These are phyloP conservation scores for Paramormyrops kingsleyae DNA, from an alignment of 2,113 vertebrate species.

Conservation along the genomic window DNA sequence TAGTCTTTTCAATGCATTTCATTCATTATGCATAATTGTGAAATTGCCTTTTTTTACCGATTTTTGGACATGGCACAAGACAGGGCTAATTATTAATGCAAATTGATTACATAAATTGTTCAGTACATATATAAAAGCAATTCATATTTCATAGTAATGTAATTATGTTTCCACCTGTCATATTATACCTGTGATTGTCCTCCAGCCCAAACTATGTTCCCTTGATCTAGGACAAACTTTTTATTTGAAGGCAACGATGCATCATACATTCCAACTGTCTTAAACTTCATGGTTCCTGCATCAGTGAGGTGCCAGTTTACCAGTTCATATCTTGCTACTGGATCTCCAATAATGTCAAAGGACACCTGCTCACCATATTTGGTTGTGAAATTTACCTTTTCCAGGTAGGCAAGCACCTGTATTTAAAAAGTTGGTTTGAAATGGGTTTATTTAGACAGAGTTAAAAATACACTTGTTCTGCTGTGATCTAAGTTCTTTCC, in stretches of 20 bases:
- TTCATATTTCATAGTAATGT: neutral
- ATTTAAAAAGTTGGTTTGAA: too few relatives aligned
- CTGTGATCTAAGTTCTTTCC: too few relatives aligned
- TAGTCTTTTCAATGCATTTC: neutral
- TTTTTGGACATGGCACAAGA: neutral
- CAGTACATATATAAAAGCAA: neutral
- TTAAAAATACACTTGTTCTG: too few relatives aligned
- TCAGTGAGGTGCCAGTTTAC: too few relatives aligned
- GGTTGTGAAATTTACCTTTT: too few relatives aligned
- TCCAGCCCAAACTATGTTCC: conserved; percentile 25
- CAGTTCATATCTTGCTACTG: too few relatives aligned
- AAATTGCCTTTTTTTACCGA: neutral
- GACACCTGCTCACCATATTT: too few relatives aligned
- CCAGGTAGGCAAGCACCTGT: too few relatives aligned
- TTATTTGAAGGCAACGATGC: conserved; percentile 24
- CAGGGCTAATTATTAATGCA: neutral
- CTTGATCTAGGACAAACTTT: conserved; percentile 13
- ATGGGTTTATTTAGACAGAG: too few relatives aligned
- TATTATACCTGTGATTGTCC: conserved; percentile 22
- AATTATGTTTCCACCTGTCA: neutral
- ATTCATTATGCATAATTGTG: neutral
- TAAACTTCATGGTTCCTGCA: conserved; percentile 30
- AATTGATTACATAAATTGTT: neutral
- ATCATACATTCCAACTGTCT: conserved; percentile 39
- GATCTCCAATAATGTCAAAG: too few relatives aligned